Percentiles rank a stretch among this genome's conserved stretches.
These are phyloP conservation scores for Otolemur garnettii DNA, from an alignment of 2,113 vertebrate species.

Conservation along the genomic window DNA sequence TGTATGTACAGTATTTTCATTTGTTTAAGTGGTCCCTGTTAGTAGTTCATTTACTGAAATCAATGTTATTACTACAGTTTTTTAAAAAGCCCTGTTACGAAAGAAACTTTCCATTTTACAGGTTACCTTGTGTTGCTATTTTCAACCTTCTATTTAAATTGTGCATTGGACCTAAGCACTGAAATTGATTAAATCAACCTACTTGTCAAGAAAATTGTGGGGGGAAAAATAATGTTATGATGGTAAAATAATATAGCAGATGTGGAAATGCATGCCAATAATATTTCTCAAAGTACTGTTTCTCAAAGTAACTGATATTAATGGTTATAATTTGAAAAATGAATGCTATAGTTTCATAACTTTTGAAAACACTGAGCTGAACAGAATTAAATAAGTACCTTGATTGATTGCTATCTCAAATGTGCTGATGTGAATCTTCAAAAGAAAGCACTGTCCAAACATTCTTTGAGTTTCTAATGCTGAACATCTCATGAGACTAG, in stretches of 20 bases:
- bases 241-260: conserved; percentile 51
- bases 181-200: conserved; percentile 29
- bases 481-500: background rate
- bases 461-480: conserved; percentile 37
- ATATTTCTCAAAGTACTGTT: conserved; percentile 41
- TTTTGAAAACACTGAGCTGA: conserved; percentile 49
- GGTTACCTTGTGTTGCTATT: conserved; percentile 45
- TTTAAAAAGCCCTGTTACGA: background rate
- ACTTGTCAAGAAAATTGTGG: background rate
- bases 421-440: conserved; percentile 41
- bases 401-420: conserved; percentile 12
- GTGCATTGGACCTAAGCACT: background rate
- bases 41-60: background rate
- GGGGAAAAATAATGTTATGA: background rate
- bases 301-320: conserved; percentile 31
- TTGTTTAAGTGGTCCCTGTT: conserved; percentile 12
- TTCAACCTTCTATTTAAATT: conserved; percentile 11
- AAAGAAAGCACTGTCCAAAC: conserved; percentile 25
- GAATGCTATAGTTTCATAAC: background rate
- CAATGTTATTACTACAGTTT: background rate
- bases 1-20: background rate
- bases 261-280: background rate
- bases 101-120: conserved; percentile 49
- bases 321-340: conserved; percentile 56
- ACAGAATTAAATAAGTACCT: conserved; percentile 11